Percentiles rank a stretch among this genome's conserved stretches.
phyloP scores from a whole-genome alignment of 1,140 invertebrate species.

The Lepidurus couesii region DNA sequence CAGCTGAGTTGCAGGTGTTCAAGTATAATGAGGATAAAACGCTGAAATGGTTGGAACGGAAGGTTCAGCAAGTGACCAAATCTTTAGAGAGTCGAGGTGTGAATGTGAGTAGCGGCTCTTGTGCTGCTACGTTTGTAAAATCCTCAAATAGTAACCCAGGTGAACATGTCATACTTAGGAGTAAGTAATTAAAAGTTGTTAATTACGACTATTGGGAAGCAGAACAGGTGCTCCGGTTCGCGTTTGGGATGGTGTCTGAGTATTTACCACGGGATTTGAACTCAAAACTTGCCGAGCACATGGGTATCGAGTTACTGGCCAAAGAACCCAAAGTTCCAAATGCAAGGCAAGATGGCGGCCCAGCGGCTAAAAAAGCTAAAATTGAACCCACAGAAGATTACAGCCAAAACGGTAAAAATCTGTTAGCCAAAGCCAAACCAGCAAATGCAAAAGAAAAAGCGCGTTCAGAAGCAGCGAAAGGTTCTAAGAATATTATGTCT shows the following conservation, averaged over 20 bases:
- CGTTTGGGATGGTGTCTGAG: not conserved
- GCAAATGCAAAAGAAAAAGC: constrained; percentile 2
- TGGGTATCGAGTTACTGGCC: not conserved
- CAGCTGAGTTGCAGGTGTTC: not conserved
- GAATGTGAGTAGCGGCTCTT: not conserved
- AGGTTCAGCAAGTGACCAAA: not conserved
- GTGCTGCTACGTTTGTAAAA: not conserved
- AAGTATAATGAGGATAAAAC: not conserved
- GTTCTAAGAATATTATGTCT: constrained; percentile 9
- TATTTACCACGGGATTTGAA: not conserved
- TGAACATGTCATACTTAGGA: not conserved
- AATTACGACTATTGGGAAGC: not conserved
- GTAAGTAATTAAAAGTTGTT: not conserved
- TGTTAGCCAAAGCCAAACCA: not conserved
- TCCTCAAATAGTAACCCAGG: not conserved
- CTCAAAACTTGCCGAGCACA: not conserved
- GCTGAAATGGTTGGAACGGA: not conserved
- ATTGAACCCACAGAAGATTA: not conserved
- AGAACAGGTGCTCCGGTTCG: not conserved
- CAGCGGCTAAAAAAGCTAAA: not conserved
- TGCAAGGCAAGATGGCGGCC: not conserved
- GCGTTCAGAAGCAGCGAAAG: constrained; percentile 6
- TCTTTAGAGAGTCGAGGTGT: not conserved
- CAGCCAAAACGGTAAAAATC: not conserved
- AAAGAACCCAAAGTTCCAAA: not conserved